Evolutionary conservation across 1,140 invertebrate genomes (phyloP), one percentile per base, ranked within the genome.

Genomic region (Rhagoletis zephyria): DNA sequence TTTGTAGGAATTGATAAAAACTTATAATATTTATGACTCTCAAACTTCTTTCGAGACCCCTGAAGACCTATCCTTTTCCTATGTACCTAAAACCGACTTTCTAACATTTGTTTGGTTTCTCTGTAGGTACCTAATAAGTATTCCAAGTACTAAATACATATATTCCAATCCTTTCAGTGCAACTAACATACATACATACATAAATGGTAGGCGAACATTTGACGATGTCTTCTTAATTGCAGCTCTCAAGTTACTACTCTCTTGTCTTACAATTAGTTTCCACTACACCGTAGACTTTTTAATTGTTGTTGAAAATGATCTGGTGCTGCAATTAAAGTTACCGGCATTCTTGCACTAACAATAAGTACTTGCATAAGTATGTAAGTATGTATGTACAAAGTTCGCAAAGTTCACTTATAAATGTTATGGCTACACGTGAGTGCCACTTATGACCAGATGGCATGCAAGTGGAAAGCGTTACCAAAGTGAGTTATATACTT

Each of bases 311-410:
- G 3, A 6, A 59, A 56, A 81, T 45, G 14, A 48, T 59, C 30
- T 81, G 16, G n/a, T 42, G 51, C 56, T 56, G 48, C 48, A 81
- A 81, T n/a, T 63, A 63, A 4, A 16, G 61, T 63, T 81, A 81
- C 4, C 10, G 16, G 45, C 12, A 77, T 30, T 59, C 5, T 14
- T 56, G 4, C 48, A 12, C 6, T 56, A 30, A 56, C 48, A 12
- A 2, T 56, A 30, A 56, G 45, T 81, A 30, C 45, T 7, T 56
- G 16, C n/a, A 63, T 63, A 63, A 4, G 10, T 56, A 56, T 10
- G 10, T 56, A 56, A 5, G 10, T 56, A 56, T 2, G 10, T 2
- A 56, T 10, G 10, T 56, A 56, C 5, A 10, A 59, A 81, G 42
- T 19, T 30, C 9, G 9, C n/a, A n/a, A 56, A n/a, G 14, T 48